A percentile compares a stretch with the other conserved stretches of the same genome.
Conservation (phyloP, 2,888 invertebrate species). For the Cactoblastis cactorum region DNA sequence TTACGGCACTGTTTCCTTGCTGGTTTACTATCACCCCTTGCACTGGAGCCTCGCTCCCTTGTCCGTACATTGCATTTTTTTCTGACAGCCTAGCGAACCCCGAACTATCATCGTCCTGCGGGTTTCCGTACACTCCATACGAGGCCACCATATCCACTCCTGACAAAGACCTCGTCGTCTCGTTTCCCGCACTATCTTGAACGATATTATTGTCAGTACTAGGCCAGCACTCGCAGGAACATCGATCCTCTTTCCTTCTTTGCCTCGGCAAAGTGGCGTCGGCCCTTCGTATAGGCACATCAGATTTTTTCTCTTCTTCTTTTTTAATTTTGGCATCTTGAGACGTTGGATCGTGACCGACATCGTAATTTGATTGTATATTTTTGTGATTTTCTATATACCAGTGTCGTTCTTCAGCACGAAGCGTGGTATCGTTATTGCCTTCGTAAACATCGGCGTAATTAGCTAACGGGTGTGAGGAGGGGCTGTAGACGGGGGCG, state of each 20-base stretch:
- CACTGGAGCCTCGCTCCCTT: conserved; percentile 65
- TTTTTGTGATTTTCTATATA: conserved; percentile 76
- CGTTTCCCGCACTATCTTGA: conserved; percentile 56
- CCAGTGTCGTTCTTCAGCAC: conserved; percentile 75
- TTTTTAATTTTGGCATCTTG: conserved; percentile 74
- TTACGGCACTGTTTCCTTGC: conserved; percentile 73
- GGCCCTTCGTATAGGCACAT: conserved; percentile 54
- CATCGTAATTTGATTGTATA: conserved; percentile 59
- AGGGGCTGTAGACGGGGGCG: conserved; percentile 65
- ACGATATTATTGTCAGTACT: conserved; percentile 64
- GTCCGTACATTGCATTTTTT: conserved; percentile 60
- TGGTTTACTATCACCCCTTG: conserved; percentile 77
- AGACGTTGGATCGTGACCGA: conserved; percentile 55
- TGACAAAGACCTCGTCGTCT: conserved; percentile 66
- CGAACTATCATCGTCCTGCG: conserved; percentile 71
- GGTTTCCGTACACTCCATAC: conserved; percentile 74
- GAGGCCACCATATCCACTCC: conserved; percentile 77
- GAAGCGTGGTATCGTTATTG: conserved; percentile 72
- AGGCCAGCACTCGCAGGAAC: conserved; percentile 77
- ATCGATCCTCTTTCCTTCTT: conserved; percentile 70
- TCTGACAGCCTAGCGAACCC: conserved; percentile 69
- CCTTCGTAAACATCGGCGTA: conserved; percentile 76
- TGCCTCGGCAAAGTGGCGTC: conserved; percentile 60
- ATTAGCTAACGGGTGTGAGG: conserved; percentile 68
- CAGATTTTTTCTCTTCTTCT: conserved; percentile 70